Evolutionary conservation across 1,140 invertebrate genomes (phyloP), one percentile per base, ranked within the genome.

Genomic region (Caerostris extrusa): DNA sequence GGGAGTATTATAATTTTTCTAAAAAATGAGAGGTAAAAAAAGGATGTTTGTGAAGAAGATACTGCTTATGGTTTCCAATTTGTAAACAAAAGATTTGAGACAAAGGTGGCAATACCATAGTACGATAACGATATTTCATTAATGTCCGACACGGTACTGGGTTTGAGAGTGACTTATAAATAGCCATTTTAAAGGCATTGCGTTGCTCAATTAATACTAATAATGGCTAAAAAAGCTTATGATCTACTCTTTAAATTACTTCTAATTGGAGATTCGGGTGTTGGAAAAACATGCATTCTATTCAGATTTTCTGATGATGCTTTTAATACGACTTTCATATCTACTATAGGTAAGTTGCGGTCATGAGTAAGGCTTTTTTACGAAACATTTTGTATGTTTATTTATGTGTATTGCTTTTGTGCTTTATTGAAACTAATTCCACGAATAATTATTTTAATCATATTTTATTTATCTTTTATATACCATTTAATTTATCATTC

Each of bases 321-420:
- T 93, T 99, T 99, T 96, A 99, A 99, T 96, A 98, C 98, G 95
- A 99, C 98, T 93, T 99, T 99, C 97, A 99, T 99, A 96, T 99
- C 99, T 87, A 99, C 99, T 95, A 99, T 99, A 97, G 99, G 99
- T 99, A 97, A 97, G 97, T 95, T 69, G 53, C 93, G 87, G 92
- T 88, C 92, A 93, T 88, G 92, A 93, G 83, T 88, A 88, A 87
- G 19, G n/a, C 57, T 93, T 87, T 50, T 85, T 93, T 69, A 55
- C 53, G 19, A 56, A 60, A 77, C 50, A n/a, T 57, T 77, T 81
- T 56, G 14, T 55, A 53, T 93, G 83, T 93, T 88, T 93, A 83
- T 90, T 34, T 90, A 58, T 34, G 34, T 85, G 61, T 85, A 57
- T 3, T 19, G 56, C 6, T 85, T 56, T 7, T 7, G 6, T 86